Conservation (phyloP, 1,140 invertebrate genomes). For the Hyposmocoma kahamanoa region DNA sequence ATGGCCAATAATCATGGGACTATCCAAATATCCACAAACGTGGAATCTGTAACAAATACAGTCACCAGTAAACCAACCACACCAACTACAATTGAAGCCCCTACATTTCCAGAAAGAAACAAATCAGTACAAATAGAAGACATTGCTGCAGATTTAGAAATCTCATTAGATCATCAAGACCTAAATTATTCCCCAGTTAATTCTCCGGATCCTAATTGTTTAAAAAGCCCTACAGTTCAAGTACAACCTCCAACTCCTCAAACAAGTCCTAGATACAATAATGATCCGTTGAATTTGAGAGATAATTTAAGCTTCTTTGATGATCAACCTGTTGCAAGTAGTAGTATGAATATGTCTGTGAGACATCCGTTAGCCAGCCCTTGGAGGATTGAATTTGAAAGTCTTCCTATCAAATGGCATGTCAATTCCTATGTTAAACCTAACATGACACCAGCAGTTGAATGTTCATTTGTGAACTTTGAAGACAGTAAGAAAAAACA, state of each 20-base stretch:
- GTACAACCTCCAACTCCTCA: conserved; percentile 10
- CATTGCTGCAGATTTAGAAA: conserved; percentile 48
- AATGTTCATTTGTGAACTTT: conserved; percentile 54
- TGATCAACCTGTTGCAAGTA: conserved; percentile 51
- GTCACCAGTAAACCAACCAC: no score
- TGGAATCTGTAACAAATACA: no score
- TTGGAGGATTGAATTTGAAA: conserved; percentile 58
- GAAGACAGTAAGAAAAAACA: conserved; percentile 55
- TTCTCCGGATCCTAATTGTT: conserved; percentile 26
- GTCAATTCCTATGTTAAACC: conserved; percentile 58
- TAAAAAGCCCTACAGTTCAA: not conserved
- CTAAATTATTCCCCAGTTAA: conserved; percentile 58
- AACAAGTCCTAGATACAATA: conserved; percentile 4
- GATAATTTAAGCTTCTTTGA: conserved; percentile 63
- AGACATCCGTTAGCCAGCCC: conserved; percentile 52
- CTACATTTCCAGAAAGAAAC: conserved; percentile 6
- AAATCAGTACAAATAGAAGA: conserved; percentile 52
- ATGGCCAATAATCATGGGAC: no score
- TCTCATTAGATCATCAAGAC: conserved; percentile 24
- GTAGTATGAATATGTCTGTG: conserved; percentile 55
- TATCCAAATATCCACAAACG: no score
- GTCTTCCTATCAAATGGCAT: conserved; percentile 60
- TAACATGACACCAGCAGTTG: conserved; percentile 63
- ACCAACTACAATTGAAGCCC: no score
- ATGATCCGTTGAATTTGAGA: conserved; percentile 48